These are phyloP conservation scores for Tauraco erythrolophus DNA, from an alignment of 2,113 vertebrate genomes.

Conservation along the genomic window DNA sequence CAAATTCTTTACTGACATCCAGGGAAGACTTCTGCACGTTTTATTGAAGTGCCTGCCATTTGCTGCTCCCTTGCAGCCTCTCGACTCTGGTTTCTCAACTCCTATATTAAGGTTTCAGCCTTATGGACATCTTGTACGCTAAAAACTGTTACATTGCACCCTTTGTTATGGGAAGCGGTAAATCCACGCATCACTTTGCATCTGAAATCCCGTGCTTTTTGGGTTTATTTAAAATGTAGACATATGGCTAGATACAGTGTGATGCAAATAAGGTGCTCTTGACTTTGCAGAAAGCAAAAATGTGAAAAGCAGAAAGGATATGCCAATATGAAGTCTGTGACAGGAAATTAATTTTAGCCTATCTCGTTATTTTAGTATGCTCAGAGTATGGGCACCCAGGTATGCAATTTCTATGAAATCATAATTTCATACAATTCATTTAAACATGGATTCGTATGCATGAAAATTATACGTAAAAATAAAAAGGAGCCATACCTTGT, in stretches of 20 bases:
- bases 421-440: not conserved
- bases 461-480: not conserved
- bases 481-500: too few relatives aligned
- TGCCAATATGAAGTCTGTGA: not conserved
- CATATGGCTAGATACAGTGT: not conserved
- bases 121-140: not conserved
- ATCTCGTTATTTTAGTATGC: not conserved
- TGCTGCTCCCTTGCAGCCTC: not conserved
- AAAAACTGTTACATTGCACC: not conserved
- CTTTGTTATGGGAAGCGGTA: not conserved
- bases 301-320: not conserved
- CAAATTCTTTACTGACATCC: not conserved
- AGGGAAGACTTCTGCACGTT: not conserved
- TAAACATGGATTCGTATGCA: not conserved
- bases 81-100: not conserved
- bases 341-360: not conserved
- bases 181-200: not conserved
- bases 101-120: not conserved
- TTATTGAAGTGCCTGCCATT: not conserved
- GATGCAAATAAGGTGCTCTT: not conserved
- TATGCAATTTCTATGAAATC: not conserved
- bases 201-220: not conserved
- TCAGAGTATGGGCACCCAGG: not conserved
- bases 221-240: not conserved
- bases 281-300: not conserved